Percentiles rank a stretch among this genome's conserved stretches.
Conservation (phyloP, 2,113 vertebrate species). For the Chaetodon auriga region DNA sequence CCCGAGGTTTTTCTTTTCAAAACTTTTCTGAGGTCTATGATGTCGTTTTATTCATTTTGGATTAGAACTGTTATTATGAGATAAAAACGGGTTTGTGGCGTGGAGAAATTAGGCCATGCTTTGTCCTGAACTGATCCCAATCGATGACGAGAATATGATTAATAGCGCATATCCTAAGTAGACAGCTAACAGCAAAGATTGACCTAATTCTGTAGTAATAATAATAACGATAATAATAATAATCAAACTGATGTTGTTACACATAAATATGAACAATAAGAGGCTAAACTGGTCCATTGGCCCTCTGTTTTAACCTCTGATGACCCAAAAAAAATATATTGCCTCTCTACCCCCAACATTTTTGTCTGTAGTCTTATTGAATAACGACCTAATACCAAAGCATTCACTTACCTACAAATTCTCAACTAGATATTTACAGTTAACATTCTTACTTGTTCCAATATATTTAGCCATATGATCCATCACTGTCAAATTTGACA, state of each 20-base stretch:
- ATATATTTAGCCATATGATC: too few species aligned
- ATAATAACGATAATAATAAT: not conserved
- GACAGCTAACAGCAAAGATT: too few species aligned
- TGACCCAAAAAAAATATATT: not conserved
- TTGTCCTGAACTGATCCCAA: not conserved
- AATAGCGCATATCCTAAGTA: too few species aligned
- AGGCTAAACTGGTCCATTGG: not conserved
- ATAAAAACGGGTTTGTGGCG: not conserved
- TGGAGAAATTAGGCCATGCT: not conserved
- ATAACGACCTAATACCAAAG: too few species aligned
- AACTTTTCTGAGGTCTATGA: not conserved
- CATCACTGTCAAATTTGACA: too few species aligned
- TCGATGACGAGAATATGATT: not conserved
- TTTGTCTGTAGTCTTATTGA: too few species aligned
- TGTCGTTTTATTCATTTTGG: not conserved
- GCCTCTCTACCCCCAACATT: too few species aligned
- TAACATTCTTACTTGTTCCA: not conserved
- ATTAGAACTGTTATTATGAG: not conserved
- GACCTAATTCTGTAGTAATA: not conserved
- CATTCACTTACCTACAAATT: too few species aligned
- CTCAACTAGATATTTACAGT: not conserved
- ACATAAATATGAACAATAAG: too few species aligned
- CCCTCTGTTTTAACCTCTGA: not conserved
- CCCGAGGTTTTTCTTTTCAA: not conserved
- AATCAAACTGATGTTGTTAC: not conserved